These are phyloP conservation scores for Troides oblongomaculatus DNA, from an alignment of 2,888 invertebrate genomes.

Conservation along the genomic window DNA sequence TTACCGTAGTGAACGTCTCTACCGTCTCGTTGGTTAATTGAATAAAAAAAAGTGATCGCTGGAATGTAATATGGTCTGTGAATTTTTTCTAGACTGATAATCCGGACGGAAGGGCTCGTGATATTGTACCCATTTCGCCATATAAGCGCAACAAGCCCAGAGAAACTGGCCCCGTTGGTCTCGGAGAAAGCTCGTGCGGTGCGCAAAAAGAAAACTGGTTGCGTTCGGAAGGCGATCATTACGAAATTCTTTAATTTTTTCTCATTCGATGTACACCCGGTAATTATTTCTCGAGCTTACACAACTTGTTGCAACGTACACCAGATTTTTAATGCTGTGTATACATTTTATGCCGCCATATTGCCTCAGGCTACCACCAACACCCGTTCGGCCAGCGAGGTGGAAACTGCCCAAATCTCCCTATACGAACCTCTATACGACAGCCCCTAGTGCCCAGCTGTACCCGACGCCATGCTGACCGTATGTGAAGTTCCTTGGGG, in stretches of 20 bases:
- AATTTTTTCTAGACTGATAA: constrained; percentile 6
- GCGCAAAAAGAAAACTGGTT: constrained; percentile 55
- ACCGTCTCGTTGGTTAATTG: no score
- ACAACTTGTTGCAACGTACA: background rate
- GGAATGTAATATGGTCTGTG: background rate
- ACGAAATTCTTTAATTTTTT: constrained; percentile 64
- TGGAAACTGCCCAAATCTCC: no score
- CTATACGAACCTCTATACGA: no score
- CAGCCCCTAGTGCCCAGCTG: no score
- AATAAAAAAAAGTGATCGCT: background rate
- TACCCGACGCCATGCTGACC: no score
- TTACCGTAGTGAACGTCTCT: no score
- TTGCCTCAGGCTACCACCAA: background rate
- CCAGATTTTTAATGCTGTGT: background rate
- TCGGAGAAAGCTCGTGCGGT: constrained; percentile 39
- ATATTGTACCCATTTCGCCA: constrained; percentile 38
- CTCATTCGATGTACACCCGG: constrained; percentile 51
- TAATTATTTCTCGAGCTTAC: constrained; percentile 45
- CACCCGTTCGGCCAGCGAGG: no score
- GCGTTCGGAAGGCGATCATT: constrained; percentile 66
- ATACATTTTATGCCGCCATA: background rate
- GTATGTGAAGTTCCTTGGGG: no score
- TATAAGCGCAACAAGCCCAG: constrained; percentile 44
- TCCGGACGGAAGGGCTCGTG: constrained; percentile 27
- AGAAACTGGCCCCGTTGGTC: constrained; percentile 50